Evolutionary conservation across 92 coral and sea anemone species (phyloP), one percentile per base, ranked within the genome.

Genomic region (Epizoanthus ramosus): DNA sequence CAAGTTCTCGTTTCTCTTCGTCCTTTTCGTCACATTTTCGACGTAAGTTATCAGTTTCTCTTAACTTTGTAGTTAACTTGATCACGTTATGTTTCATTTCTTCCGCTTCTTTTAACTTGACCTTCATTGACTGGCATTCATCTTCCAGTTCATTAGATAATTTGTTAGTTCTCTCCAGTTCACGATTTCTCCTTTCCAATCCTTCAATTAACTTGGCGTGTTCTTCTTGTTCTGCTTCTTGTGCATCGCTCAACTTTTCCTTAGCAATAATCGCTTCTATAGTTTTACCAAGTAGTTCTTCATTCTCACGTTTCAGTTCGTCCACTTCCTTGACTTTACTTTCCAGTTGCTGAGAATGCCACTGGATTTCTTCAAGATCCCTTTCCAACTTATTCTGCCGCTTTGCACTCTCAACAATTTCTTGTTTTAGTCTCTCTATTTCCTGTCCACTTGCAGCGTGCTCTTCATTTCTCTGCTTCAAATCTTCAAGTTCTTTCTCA

Each of bases 71-170:
- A 4, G 91, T 88, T 83, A 93, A 74, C 71, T 79, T 89, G 24
- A 93, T 91, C 24, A 93, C 87, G 71, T 93, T 93, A 61, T 76
- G 74, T 71, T 67, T 88, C 94, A 91, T 86, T 14, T 87, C 91
- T 8, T 91, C 97, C 15, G 77, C 76, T 45, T 91, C 97, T 77
- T 86, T 91, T 24, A 84, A 19, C 79, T 89, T 92, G 0, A 71
- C 88, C 28, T 82, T 86, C 80, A 93, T 56, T 22, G 61, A 39
- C 6, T 69, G 68, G 19, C 87, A 84, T 81, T 88, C 91, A 47
- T 81, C 66, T 47, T 88, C 75, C 50, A 75, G 75, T 0, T 80
- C 74, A 43, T 21, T 57, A 65, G 66, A 68, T 50, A 76, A 64
- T 15, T 74, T 69, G 57, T 9, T 66, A 57, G 68, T 64, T 45